These are phyloP conservation scores for Enteromius afrohamiltoni DNA, from an alignment of 2,797 vertebrate genomes.

Conservation along the genomic window DNA sequence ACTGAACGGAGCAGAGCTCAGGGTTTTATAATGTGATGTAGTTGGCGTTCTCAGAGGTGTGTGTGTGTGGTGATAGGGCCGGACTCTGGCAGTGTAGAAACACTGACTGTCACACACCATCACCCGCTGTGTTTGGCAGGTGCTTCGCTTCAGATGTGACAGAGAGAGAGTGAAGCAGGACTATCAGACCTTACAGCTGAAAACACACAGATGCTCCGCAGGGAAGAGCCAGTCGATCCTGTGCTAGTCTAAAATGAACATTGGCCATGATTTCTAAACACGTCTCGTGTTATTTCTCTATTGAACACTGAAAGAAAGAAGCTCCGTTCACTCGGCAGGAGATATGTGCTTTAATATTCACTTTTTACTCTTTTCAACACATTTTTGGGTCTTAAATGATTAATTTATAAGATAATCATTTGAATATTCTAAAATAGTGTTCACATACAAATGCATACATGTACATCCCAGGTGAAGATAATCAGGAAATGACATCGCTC, in stretches of 20 bases:
- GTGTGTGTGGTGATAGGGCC: background rate
- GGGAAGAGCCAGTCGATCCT: background rate
- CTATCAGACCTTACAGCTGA: conserved; percentile 29
- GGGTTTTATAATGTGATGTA: background rate
- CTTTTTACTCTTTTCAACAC: background rate
- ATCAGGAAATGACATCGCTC: too few species aligned
- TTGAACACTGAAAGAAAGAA: background rate
- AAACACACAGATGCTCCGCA: background rate
- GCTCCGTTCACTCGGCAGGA: background rate
- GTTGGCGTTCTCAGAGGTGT: background rate
- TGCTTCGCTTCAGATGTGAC: conserved; percentile 24
- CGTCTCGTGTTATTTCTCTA: background rate
- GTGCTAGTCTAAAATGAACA: background rate
- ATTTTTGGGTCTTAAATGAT: too few species aligned
- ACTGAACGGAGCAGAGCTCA: background rate
- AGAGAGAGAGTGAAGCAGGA: conserved; percentile 30
- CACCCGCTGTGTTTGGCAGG: conserved; percentile 18
- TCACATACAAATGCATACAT: too few species aligned
- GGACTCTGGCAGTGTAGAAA: background rate
- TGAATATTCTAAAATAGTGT: too few species aligned
- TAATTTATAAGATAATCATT: too few species aligned
- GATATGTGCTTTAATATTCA: background rate
- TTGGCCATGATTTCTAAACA: background rate
- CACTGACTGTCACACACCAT: conserved; percentile 1
- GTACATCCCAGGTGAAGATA: too few species aligned